Conservation (phyloP, 2,888 invertebrate genomes). For the Nephrotoma appendiculata region DNA sequence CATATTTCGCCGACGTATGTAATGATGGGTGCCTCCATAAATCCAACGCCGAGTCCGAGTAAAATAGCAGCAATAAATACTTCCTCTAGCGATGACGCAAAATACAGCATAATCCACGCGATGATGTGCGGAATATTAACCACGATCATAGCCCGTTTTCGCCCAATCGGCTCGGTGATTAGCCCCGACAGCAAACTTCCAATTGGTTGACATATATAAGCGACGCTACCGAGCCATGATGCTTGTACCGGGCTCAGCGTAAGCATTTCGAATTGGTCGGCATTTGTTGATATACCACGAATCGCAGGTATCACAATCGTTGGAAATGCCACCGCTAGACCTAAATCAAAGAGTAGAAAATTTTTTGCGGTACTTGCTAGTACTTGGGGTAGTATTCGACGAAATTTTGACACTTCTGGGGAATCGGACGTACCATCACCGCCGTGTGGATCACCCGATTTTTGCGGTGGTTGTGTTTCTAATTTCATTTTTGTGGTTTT, state of each 20-base stretch:
- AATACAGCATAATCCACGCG: conserved; percentile 42
- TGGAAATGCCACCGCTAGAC: conserved; percentile 42
- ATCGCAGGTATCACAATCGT: conserved; percentile 43
- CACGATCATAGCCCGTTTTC: conserved; percentile 38
- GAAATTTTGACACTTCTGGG: conserved; percentile 13
- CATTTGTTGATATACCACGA: conserved; percentile 29
- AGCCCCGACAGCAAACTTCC: conserved; percentile 43
- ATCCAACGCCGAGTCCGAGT: conserved; percentile 40
- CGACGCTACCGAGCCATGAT: conserved; percentile 44
- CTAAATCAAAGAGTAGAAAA: conserved; percentile 38
- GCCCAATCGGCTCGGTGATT: conserved; percentile 38
- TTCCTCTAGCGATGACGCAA: conserved; percentile 34
- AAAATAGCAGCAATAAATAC: conserved; percentile 38
- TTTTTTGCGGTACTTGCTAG: conserved; percentile 39
- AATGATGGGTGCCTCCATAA: conserved; percentile 45
- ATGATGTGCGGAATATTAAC: conserved; percentile 42
- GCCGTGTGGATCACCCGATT: background rate
- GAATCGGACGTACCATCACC: background rate
- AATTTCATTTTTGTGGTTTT: background rate
- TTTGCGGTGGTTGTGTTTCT: background rate
- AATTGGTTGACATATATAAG: conserved; percentile 40
- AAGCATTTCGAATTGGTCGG: conserved; percentile 27
- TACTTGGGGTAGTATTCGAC: conserved; percentile 13
- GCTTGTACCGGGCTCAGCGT: conserved; percentile 38
- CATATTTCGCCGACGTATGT: conserved; percentile 46